Base-by-base conservation (phyloP, 2,113 vertebrate genomes). In the Sinocyclocheilus grahami region DNA sequence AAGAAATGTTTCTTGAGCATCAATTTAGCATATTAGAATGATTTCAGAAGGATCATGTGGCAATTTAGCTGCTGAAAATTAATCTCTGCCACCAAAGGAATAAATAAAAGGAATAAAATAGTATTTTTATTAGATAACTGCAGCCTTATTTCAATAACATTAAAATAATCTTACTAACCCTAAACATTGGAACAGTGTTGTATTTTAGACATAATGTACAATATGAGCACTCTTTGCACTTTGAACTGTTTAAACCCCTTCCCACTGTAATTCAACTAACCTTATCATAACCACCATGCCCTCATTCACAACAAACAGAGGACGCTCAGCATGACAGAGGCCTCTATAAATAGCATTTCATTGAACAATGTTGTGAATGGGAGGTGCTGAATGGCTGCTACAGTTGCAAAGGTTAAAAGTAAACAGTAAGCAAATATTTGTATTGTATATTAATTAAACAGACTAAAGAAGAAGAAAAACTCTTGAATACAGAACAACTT, bases 281-380 rank as follows among this genome's bases (percentile, higher is more conserved):
- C 93, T 95, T 92, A 91, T 94, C 92, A 93, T 92, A 93, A 93
- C 88, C 92, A 86, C 90, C 93, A 87, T 89, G 92, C 91, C 90
- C 90, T 92, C 93, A 93, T 94, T 94, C 94, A 94, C 91, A 95
- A 93, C 93, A 94, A 94, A 91, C 90, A 89, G 94, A 93, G 93
- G 91, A 94, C 93, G 93, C 91, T 91, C 82, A 87, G 90, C 91
- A 91, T 87, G 89, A 91, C 91, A 92, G 90, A 86, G 84, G 88
- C 82, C 87, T 58, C 92, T 95, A 95, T 92, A 93, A 95, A 95
- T 95, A 95, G 93, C 91, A 89, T 92, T 95, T 94, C 93, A 94
- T 92, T 93, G 92, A 95, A 93, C 89, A 91, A 85, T 86, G 85
- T 91, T 86, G 92, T 94, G 91, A 95, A 93, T 92, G 91, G 93